Base-by-base conservation (phyloP, 2,113 vertebrate genomes). In the Orycteropus afer region DNA sequence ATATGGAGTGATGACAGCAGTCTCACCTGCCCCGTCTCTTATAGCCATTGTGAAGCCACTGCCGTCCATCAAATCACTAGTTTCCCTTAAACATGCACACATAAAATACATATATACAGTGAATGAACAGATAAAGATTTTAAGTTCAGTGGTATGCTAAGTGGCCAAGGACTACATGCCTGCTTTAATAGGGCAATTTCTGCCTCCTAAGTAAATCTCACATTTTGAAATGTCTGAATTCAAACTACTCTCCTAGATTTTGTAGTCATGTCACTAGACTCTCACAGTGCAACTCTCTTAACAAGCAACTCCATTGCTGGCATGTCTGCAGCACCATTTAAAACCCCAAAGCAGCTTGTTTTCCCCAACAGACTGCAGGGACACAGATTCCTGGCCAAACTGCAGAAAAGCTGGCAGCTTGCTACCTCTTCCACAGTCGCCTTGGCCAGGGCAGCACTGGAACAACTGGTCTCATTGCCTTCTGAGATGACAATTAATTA, bases 401-500 rank as follows among this genome's bases (percentile, higher is more conserved):
- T 57, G 22, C 83, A 96, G 80, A 94, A 73, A 86, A n/a, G 0
- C 40, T 96, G 83, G 85, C 32, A 92, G 79, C 78, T 12, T 3
- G 29, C 42, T 93, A 76, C 53, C 15, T 74, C 53, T 91, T 88
- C 84, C 93, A 61, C 79, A 93, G 67, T 47, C 4, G 4, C 74
- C 20, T 71, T 96, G 86, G 77, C 90, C 45, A 32, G 37, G 96
- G 88, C 71, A 94, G 88, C 12, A 22, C 27, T 0, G 3, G 87
- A 92, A 96, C 59, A 81, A 95, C 17, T 94, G 51, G 73, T 96
- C 76, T 92, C 95, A 32, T 1, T 93, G 79, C 86, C 89, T 94
- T 97, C 61, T 51, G 95, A 80, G 40, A 89, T 63, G 95, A 59
- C 23, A 74, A 95, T 93, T 94, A 97, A 97, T 97, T 53, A 94